These are phyloP conservation scores for Xyliphius kryptos DNA, from an alignment of 2,113 vertebrate genomes.

Conservation along the genomic window DNA sequence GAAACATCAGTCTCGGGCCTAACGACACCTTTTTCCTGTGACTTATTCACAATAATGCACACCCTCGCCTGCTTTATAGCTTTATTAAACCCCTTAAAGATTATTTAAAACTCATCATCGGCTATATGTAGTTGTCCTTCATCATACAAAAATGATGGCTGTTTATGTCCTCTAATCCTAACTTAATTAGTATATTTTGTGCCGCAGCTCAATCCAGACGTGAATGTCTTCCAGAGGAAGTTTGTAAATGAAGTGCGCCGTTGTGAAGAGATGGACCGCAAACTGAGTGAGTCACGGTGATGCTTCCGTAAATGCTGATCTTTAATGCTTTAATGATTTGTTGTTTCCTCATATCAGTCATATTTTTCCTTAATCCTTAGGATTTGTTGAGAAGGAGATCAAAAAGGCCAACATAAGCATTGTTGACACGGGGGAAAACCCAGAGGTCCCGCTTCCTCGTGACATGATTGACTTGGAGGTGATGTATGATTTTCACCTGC, in stretches of 20 bases:
- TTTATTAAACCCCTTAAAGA: too few species aligned
- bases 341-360: not conserved
- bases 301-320: not conserved
- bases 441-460: slow-evolving; percentile 92
- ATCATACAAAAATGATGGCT: too few species aligned
- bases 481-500: slow-evolving; percentile 20
- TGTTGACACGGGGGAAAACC: slow-evolving; percentile 92
- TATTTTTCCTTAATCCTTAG: slow-evolving; percentile 51
- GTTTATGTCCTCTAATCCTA: too few species aligned
- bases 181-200: not conserved
- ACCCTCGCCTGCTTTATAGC: too few species aligned
- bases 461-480: slow-evolving; percentile 99
- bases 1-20: too few species aligned
- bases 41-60: too few species aligned
- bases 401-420: slow-evolving; percentile 87
- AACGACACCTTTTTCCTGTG: too few species aligned
- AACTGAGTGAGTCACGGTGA: slow-evolving; percentile 67
- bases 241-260: slow-evolving; percentile 96
- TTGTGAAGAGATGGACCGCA: slow-evolving; percentile 97
- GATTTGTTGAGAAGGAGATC: slow-evolving; percentile 98
- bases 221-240: slow-evolving; percentile 96
- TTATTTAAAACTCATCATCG: too few species aligned
- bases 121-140: too few species aligned
- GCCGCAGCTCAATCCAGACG: slow-evolving; percentile 88
- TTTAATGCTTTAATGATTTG: too few species aligned